These are phyloP conservation scores for Thermophis baileyi DNA, from an alignment of 2,113 vertebrate genomes.

Conservation along the genomic window DNA sequence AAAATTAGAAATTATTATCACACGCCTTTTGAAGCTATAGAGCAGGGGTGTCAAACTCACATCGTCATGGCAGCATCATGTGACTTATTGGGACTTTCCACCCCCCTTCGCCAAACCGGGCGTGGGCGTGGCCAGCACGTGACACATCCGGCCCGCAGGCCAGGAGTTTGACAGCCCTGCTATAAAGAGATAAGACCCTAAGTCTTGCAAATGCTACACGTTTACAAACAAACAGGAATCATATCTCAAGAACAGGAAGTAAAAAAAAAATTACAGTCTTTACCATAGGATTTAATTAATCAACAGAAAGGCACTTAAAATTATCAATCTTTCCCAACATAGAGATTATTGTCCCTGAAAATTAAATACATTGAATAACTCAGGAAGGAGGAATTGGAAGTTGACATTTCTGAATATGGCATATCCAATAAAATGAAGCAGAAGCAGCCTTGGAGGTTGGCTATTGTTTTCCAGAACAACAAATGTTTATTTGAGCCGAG, in stretches of 20 bases:
- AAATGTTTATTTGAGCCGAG: too few relatives aligned
- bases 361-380: constrained; percentile 4
- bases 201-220: background rate
- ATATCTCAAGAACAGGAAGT: constrained; percentile 10
- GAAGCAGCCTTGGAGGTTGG: background rate
- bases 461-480: background rate
- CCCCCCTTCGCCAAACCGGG: too few relatives aligned
- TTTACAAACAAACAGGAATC: background rate
- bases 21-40: background rate
- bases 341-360: constrained; percentile 20
- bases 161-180: too few relatives aligned
- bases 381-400: background rate
- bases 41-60: background rate
- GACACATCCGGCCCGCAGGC: too few relatives aligned
- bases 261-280: background rate
- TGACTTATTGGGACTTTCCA: too few relatives aligned
- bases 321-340: constrained; percentile 19
- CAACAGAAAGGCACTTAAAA: constrained; percentile 22
- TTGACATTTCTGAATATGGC: background rate
- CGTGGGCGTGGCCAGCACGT: too few relatives aligned
- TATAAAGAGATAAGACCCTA: too few relatives aligned
- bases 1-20: constrained; percentile 18
- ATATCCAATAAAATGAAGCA: background rate
- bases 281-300: constrained; percentile 21
- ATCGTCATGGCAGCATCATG: too few relatives aligned